Evolutionary conservation across 2,113 vertebrate species (phyloP).

Genomic region (Bostrychus sinensis): DNA sequence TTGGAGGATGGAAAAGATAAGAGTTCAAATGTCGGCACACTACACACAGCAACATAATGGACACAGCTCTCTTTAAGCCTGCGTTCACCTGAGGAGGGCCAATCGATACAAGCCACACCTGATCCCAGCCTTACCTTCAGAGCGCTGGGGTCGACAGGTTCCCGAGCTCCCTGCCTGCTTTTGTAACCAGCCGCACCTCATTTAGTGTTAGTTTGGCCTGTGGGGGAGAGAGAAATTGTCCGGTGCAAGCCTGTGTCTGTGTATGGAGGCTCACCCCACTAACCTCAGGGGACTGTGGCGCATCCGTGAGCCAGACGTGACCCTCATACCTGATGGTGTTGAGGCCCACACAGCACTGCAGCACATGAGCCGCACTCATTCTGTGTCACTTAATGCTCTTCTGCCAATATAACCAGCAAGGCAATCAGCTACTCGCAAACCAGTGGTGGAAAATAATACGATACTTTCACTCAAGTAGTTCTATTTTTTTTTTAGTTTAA

Average conservation of each 20-base stretch:
- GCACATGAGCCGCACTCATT: no score
- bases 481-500: no score
- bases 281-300: slow-evolving; percentile 55
- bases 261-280: slow-evolving; percentile 34
- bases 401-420: no score
- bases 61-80: slow-evolving; percentile 22
- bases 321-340: no score
- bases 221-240: slow-evolving; percentile 47
- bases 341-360: no score
- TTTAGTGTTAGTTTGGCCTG: slow-evolving; percentile 48
- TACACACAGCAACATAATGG: slow-evolving; percentile 9
- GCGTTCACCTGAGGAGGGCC: slow-evolving; percentile 39
- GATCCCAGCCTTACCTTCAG: slow-evolving; percentile 38
- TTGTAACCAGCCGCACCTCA: slow-evolving; percentile 37
- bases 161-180: slow-evolving; percentile 31
- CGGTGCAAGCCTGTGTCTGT: slow-evolving; percentile 10
- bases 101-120: slow-evolving; percentile 50
- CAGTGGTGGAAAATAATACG: no score
- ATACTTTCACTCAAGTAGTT: no score
- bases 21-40: not conserved
- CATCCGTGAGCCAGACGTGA: slow-evolving; percentile 45
- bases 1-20: not conserved
- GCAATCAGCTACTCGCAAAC: no score
- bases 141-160: slow-evolving; percentile 18
- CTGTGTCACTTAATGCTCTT: no score